These are phyloP conservation scores for Samia ricini DNA, from an alignment of 1,140 invertebrate genomes.

Conservation along the genomic window DNA sequence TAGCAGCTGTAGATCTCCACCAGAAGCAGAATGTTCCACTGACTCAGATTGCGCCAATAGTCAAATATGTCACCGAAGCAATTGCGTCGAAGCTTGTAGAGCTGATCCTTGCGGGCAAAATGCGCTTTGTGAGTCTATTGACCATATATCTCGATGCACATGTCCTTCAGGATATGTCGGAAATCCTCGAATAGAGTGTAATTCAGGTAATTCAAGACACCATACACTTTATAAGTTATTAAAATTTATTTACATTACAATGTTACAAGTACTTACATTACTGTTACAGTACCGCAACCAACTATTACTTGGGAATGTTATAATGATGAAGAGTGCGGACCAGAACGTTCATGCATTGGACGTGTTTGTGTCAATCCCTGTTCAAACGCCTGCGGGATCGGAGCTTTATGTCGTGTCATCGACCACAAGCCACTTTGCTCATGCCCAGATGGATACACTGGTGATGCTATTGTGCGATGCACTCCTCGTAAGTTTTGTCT, in stretches of 20 bases:
- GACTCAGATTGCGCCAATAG: conserved; percentile 85
- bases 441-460: conserved; percentile 87
- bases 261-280: conserved; percentile 4
- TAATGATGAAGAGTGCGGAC: conserved; percentile 85
- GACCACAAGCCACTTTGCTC: conserved; percentile 87
- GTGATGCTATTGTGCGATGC: conserved; percentile 86
- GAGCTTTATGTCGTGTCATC: conserved; percentile 88
- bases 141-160: conserved; percentile 87
- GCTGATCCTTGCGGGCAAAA: conserved; percentile 89
- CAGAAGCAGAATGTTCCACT: conserved; percentile 80
- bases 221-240: background rate
- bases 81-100: conserved; percentile 88
- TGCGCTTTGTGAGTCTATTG: conserved; percentile 87
- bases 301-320: conserved; percentile 83
- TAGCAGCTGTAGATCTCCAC: conserved; percentile 72
- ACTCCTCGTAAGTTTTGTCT: conserved; percentile 83
- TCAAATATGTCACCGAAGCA: conserved; percentile 86
- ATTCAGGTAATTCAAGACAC: conserved; percentile 70
- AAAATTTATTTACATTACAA: background rate
- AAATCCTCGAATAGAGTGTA: conserved; percentile 90
- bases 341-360: conserved; percentile 86
- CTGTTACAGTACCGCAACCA: conserved; percentile 70
- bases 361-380: conserved; percentile 90
- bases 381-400: conserved; percentile 84
- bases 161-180: conserved; percentile 89